These are phyloP conservation scores for Rattus rattus DNA, from an alignment of 2,113 vertebrate species.

Conservation along the genomic window DNA sequence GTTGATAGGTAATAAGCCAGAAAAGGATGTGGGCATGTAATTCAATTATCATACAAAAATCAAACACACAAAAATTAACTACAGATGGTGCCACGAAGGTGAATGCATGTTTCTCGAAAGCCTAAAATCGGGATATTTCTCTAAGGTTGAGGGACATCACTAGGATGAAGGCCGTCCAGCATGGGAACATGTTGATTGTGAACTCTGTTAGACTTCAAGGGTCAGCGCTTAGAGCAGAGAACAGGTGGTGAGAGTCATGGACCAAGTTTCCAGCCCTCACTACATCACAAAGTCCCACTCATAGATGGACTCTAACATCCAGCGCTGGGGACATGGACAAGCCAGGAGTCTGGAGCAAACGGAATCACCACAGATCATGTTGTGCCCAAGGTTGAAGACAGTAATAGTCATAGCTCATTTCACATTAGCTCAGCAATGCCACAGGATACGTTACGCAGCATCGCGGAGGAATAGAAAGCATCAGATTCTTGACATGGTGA, in stretches of 20 bases:
- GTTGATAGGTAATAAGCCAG: not conserved
- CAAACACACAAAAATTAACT: slow-evolving; percentile 25
- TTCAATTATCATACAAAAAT: slow-evolving; percentile 32
- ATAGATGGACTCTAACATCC: not conserved
- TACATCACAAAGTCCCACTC: not conserved
- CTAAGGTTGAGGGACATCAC: not conserved
- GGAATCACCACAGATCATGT: not conserved
- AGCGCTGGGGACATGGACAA: not conserved
- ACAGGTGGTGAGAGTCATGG: not conserved
- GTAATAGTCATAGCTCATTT: not conserved
- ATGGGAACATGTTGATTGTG: not conserved
- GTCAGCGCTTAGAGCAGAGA: not conserved
- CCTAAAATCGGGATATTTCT: not conserved
- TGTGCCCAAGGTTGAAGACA: not conserved
- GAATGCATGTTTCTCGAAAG: slow-evolving; percentile 10
- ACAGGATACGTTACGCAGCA: not conserved
- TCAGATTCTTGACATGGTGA: not conserved
- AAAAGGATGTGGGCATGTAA: not conserved
- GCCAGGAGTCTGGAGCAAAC: not conserved
- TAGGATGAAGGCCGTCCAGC: not conserved
- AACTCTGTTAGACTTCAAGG: not conserved
- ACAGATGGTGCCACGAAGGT: not conserved
- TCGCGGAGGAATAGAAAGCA: not conserved
- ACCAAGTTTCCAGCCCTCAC: not conserved
- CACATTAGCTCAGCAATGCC: not conserved